These are phyloP conservation scores for Brachionus paranguensis DNA, from an alignment of 1,140 invertebrate genomes.

Conservation along the genomic window DNA sequence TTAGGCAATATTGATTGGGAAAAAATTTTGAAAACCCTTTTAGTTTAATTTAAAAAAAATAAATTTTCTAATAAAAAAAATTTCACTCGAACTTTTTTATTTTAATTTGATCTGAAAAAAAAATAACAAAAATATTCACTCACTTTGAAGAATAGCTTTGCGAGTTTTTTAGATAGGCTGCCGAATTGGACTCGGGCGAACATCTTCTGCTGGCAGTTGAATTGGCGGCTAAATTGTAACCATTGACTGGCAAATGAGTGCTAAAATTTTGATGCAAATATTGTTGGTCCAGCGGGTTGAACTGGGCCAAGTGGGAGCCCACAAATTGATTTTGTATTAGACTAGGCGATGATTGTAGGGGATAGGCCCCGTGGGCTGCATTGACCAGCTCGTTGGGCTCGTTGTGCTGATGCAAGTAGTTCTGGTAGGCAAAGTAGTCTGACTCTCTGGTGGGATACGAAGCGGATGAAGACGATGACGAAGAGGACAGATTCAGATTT, in stretches of 20 bases:
- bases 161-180: neutral
- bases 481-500: neutral
- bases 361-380: neutral
- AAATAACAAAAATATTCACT: neutral
- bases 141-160: neutral
- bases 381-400: neutral
- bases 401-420: neutral
- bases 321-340: neutral
- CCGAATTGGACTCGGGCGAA: neutral
- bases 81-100: too few species aligned
- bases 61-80: neutral
- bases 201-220: neutral
- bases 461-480: constrained; percentile 33
- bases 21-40: neutral
- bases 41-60: neutral
- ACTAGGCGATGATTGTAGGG: neutral
- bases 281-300: neutral
- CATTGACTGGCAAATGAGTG: neutral
- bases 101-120: neutral
- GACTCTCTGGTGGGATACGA: constrained; percentile 17
- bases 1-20: too few species aligned
- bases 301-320: neutral
- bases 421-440: constrained; percentile 33
- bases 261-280: constrained; percentile 7
- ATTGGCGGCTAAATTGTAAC: neutral